phyloP scores from a whole-genome alignment of 2,888 invertebrate species.

The Brassicogethes aeneus region DNA sequence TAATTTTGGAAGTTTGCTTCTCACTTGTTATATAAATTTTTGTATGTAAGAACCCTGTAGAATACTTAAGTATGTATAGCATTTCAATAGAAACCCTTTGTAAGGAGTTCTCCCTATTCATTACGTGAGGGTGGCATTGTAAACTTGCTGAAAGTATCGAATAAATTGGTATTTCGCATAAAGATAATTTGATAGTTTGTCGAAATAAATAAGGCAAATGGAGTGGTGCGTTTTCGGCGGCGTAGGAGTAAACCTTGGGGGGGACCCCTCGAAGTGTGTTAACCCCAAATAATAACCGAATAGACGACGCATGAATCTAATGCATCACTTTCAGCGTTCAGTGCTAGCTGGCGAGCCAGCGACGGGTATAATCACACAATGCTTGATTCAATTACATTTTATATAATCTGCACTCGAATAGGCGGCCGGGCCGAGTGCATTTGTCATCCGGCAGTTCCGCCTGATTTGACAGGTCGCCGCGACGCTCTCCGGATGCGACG shows the following conservation, averaged over 20 bases:
- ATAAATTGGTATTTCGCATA: no score
- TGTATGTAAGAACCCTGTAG: no score
- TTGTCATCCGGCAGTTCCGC: slow-evolving; percentile 42
- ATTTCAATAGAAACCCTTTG: no score
- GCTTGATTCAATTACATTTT: slow-evolving; percentile 41
- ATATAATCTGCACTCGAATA: slow-evolving; percentile 42
- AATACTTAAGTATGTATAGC: no score
- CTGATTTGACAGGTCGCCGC: slow-evolving; percentile 41
- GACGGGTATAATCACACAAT: slow-evolving; percentile 37
- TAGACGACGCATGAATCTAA: slow-evolving; percentile 27
- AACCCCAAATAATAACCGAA: slow-evolving; percentile 24
- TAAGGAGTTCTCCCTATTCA: no score
- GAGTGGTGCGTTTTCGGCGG: not conserved
- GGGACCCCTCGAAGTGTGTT: slow-evolving; percentile 23
- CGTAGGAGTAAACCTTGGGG: no score
- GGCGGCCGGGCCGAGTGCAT: slow-evolving; percentile 37
- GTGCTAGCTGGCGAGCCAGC: no score
- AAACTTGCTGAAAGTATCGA: no score
- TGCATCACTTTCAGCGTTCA: slow-evolving; percentile 39
- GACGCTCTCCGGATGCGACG: slow-evolving; percentile 35
- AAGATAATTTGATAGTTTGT: slow-evolving; percentile 11
- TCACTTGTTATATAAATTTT: no score
- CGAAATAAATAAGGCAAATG: slow-evolving; percentile 10
- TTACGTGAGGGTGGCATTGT: no score
- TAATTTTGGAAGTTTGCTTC: no score